A percentile compares a stretch with the other conserved stretches of the same genome.
Evolutionary conservation across 2,888 invertebrate species (phyloP).

Genomic region (Cataglyphis altisquamis): DNA sequence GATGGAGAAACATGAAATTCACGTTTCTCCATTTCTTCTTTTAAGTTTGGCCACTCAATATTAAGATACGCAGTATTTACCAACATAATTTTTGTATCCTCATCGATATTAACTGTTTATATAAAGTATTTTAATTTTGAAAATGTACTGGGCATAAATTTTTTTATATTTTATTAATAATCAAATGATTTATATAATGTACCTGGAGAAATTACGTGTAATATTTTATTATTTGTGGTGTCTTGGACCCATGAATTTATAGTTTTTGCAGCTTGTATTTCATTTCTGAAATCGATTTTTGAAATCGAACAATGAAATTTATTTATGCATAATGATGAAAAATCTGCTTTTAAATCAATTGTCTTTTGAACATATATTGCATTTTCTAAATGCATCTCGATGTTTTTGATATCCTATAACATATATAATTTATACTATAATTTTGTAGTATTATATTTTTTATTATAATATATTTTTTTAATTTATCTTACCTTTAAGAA

Average conservation of each 20-base stretch:
- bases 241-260: slow-evolving; percentile 94
- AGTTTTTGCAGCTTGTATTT: slow-evolving; percentile 84
- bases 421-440: slow-evolving; percentile 7
- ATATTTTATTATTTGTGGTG: slow-evolving; percentile 94
- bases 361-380: slow-evolving; percentile 90
- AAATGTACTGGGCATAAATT: neutral
- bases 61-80: slow-evolving; percentile 96
- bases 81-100: slow-evolving; percentile 90
- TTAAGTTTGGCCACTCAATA: slow-evolving; percentile 90
- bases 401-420: slow-evolving; percentile 84
- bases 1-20: slow-evolving; percentile 89
- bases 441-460: no score
- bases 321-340: slow-evolving; percentile 88
- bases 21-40: slow-evolving; percentile 80
- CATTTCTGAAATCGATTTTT: slow-evolving; percentile 88
- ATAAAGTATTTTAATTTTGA: slow-evolving; percentile 3
- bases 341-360: slow-evolving; percentile 86
- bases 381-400: slow-evolving; percentile 90
- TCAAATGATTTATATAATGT: slow-evolving; percentile 6
- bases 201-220: slow-evolving; percentile 90
- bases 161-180: neutral
- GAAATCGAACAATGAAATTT: slow-evolving; percentile 90
- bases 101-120: slow-evolving; percentile 87
- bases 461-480: neutral
- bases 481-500: slow-evolving; percentile 60